Evolutionary conservation across 2,888 invertebrate species (phyloP).

Genomic region (Drosophila nigritarsus): DNA sequence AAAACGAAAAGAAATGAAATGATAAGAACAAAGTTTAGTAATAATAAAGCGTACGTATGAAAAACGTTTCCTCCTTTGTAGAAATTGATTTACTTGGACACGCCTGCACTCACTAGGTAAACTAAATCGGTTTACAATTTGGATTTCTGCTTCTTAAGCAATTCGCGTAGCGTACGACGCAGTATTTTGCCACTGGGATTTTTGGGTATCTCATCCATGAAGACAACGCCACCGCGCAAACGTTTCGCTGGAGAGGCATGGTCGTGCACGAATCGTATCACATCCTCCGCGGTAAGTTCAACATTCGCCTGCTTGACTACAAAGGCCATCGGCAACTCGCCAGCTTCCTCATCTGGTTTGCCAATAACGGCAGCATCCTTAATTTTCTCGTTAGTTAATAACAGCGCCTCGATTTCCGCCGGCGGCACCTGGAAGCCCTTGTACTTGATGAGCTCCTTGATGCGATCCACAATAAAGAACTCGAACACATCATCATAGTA

Average conservation of each 20-base stretch:
- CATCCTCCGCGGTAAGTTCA: slow-evolving; percentile 86
- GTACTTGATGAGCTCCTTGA: slow-evolving; percentile 96
- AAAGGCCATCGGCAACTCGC: slow-evolving; percentile 92
- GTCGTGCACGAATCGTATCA: slow-evolving; percentile 86
- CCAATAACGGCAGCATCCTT: slow-evolving; percentile 94
- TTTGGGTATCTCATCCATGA: slow-evolving; percentile 91
- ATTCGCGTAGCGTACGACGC: slow-evolving; percentile 86
- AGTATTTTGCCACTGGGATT: slow-evolving; percentile 92
- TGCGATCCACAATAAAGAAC: slow-evolving; percentile 93
- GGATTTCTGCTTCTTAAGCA: slow-evolving; percentile 81
- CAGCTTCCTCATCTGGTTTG: slow-evolving; percentile 89
- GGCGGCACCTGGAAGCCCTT: slow-evolving; percentile 95
- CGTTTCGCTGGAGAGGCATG: slow-evolving; percentile 90
- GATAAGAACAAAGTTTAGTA: slow-evolving; percentile 64
- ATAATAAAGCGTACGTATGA: slow-evolving; percentile 65
- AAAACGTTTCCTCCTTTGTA: slow-evolving; percentile 54
- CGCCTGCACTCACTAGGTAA: background rate
- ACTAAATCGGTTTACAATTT: slow-evolving; percentile 77
- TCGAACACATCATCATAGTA: slow-evolving; percentile 91
- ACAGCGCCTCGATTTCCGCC: slow-evolving; percentile 93
- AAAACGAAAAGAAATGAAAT: slow-evolving; percentile 58
- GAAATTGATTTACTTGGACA: slow-evolving; percentile 26
- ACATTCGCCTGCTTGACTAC: slow-evolving; percentile 88
- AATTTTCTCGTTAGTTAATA: slow-evolving; percentile 90
- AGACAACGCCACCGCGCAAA: slow-evolving; percentile 90